These are phyloP conservation scores for Stictonetta naevosa DNA, from an alignment of 2,113 vertebrate species.

Conservation along the genomic window DNA sequence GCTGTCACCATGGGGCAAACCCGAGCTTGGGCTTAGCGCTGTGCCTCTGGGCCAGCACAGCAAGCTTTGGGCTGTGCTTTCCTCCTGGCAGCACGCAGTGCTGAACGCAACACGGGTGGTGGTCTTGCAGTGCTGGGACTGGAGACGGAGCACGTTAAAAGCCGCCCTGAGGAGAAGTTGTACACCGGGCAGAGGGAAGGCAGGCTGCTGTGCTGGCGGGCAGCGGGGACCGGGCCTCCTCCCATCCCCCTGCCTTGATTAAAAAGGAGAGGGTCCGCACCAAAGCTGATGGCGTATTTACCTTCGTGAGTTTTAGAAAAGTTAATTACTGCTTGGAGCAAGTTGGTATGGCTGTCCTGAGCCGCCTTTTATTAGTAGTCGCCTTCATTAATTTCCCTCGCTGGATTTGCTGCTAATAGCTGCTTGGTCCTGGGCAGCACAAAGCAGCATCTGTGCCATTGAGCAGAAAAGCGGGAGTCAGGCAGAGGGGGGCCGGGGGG, in stretches of 20 bases:
- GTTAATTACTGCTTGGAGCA: conserved; percentile 86
- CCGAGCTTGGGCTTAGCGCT: background rate
- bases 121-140: too few species aligned
- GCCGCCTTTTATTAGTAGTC: conserved; percentile 83
- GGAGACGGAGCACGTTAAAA: too few species aligned
- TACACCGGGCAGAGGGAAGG: too few species aligned
- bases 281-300: conserved; percentile 80
- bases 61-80: background rate
- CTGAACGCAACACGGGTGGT: background rate
- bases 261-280: conserved; percentile 75
- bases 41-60: background rate
- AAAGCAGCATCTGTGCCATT: conserved; percentile 87
- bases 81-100: background rate
- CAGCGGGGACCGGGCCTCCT: background rate
- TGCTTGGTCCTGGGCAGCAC: conserved; percentile 75
- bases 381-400: conserved; percentile 87
- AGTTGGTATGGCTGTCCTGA: conserved; percentile 81
- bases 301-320: conserved; percentile 81
- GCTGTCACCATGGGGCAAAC: too few species aligned
- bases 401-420: conserved; percentile 86
- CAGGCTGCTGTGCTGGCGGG: background rate
- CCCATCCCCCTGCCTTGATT: conserved; percentile 62
- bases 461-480: conserved; percentile 78
- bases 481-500: conserved; percentile 65
- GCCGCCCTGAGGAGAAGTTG: too few species aligned